Evolutionary conservation across 1,140 invertebrate species (phyloP), one percentile per base, ranked within the genome.

Genomic region (Zophobas morio): DNA sequence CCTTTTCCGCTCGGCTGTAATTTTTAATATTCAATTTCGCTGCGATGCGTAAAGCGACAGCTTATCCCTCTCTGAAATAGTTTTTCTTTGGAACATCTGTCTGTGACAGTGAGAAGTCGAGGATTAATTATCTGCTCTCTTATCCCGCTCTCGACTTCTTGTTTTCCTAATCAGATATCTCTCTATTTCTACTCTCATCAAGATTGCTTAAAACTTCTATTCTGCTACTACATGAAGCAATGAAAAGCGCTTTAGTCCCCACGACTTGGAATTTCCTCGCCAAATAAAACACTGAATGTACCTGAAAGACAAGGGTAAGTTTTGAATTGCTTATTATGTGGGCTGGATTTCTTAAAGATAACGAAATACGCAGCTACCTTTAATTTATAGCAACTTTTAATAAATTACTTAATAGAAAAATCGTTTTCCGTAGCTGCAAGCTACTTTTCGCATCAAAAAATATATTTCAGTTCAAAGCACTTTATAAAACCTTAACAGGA

Each of bases 51-150:
- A 20, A 51, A 51, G 66, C 63, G 66, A 71, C 66, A 71, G 75
- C 63, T 76, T 66, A 76, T 70, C 75, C 42, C 56, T 72, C 57
- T 77, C 53, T 42, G 49, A 72, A 72, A 72, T 77, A 60, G 53
- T 60, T 72, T 76, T 77, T 77, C 70, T 37, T 49, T 46, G 66
- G 54, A 77, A 70, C 75, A 77, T 77, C 75, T 77, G 75, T 77
- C 75, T 72, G 66, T 77, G 75, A 77, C 75, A 77, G 70, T 77
- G 75, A 77, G 75, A 77, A 77, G 66, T 57, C 36, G 66, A 70
- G 70, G 75, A 77, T 77, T 77, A 77, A 77, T 77, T 77, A 77
- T 77, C 75, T 77, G 47, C 56, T 72, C 75, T 77, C 75, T 72
- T 77, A 60, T 70, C 66, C 53, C 75, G 53, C 53, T 72, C 70